A percentile compares a stretch with the other conserved stretches of the same genome.
Evolutionary conservation across 2,113 vertebrate genomes (phyloP).

Genomic region (Pardalotus punctatus): DNA sequence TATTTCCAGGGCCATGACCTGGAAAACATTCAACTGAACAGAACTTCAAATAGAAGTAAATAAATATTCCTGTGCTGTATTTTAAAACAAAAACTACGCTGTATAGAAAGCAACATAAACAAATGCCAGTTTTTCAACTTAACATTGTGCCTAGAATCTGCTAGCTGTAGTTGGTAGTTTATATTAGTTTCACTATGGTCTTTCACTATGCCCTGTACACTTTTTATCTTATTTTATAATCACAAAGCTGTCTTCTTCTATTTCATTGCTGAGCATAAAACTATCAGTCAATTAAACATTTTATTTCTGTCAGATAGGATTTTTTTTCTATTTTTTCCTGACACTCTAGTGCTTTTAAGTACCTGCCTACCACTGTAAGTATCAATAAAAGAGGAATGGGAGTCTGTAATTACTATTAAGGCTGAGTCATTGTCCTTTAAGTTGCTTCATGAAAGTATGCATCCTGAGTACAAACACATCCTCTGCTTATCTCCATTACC

Average conservation of each 20-base stretch:
- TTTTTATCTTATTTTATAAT: neutral
- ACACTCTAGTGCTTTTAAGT: neutral
- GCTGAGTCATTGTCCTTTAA: neutral
- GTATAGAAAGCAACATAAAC: neutral
- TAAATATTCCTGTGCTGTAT: neutral
- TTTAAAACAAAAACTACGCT: neutral
- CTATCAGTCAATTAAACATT: neutral
- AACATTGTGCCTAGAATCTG: neutral
- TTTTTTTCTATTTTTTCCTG: neutral
- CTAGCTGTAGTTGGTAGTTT: neutral
- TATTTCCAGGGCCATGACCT: neutral
- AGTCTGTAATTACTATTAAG: neutral
- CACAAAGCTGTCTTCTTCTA: neutral
- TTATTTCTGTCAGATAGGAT: neutral
- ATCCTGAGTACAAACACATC: rapidly evolving
- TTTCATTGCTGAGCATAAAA: neutral
- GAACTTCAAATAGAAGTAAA: neutral
- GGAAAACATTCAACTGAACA: neutral
- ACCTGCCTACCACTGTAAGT: neutral
- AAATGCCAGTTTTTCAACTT: neutral
- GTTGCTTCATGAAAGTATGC: neutral
- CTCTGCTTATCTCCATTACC: constrained; percentile 72
- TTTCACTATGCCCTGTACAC: neutral
- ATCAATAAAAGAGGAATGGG: neutral
- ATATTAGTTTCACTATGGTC: neutral